These are phyloP conservation scores for Sebastes flavidus DNA, from an alignment of 2,797 vertebrate genomes.

Conservation along the genomic window DNA sequence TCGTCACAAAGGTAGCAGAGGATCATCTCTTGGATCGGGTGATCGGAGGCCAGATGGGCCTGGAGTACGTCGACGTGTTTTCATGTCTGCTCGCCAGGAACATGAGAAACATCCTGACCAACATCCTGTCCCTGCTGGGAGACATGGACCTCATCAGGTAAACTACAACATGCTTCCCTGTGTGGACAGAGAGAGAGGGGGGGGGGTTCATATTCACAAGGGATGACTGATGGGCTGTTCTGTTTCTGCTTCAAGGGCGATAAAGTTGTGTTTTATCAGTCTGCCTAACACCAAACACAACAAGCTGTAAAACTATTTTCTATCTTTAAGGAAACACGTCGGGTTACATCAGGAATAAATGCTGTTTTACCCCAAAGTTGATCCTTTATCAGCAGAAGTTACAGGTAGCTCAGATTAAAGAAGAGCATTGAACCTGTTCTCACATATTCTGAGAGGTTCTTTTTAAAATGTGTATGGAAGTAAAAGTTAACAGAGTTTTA, in stretches of 20 bases:
- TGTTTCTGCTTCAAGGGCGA: not conserved
- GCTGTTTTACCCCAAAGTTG: not conserved
- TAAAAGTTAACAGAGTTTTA: not conserved
- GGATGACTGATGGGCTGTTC: not conserved
- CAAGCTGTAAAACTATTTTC: not conserved
- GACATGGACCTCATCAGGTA: conserved; percentile 92
- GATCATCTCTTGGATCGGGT: conserved; percentile 84
- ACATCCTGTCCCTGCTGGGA: conserved; percentile 85
- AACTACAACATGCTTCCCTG: not conserved
- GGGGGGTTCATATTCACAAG: too few species aligned
- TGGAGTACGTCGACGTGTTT: conserved; percentile 88
- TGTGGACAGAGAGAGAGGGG: not conserved
- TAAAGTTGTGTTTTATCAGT: not conserved
- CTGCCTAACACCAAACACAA: not conserved
- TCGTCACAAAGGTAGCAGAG: conserved; percentile 82
- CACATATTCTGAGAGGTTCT: not conserved
- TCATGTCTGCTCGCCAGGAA: conserved; percentile 85
- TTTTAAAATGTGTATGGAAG: not conserved
- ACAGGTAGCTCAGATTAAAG: not conserved
- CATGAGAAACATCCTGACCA: conserved; percentile 85
- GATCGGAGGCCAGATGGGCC: conserved; percentile 92
- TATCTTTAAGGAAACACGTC: not conserved
- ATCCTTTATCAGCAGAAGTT: not conserved
- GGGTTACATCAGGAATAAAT: not conserved
- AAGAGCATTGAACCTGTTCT: not conserved